These are phyloP conservation scores for Ochropacha duplaris DNA, from an alignment of 2,888 invertebrate genomes.

Conservation along the genomic window DNA sequence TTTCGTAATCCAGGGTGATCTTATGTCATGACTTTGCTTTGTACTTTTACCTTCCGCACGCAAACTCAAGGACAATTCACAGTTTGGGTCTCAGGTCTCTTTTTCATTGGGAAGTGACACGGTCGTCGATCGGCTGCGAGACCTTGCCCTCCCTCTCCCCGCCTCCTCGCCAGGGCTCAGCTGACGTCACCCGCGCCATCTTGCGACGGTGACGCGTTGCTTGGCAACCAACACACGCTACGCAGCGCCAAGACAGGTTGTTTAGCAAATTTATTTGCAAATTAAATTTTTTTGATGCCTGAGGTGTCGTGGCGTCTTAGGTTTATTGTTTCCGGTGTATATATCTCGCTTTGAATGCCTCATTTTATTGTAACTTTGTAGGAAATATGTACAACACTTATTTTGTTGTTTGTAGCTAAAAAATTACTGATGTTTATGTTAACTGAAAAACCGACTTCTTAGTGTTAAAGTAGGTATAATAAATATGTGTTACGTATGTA, in stretches of 20 bases:
- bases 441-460: too few relatives aligned
- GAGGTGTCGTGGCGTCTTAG: not conserved
- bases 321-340: not conserved
- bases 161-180: constrained; percentile 42
- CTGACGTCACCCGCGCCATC: constrained; percentile 81
- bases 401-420: not conserved
- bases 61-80: constrained; percentile 66
- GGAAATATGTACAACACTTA: not conserved
- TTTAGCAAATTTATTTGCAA: constrained; percentile 20
- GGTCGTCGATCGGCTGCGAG: constrained; percentile 62
- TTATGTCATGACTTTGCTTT: constrained; percentile 28
- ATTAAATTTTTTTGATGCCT: constrained; percentile 12
- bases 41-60: constrained; percentile 55
- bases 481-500: too few relatives aligned
- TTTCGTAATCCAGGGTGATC: constrained; percentile 17
- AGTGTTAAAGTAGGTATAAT: too few relatives aligned
- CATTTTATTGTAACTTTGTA: not conserved
- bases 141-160: constrained; percentile 59
- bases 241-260: constrained; percentile 45
- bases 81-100: constrained; percentile 63
- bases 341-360: not conserved
- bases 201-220: constrained; percentile 76
- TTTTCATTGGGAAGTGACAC: constrained; percentile 79
- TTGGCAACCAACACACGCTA: constrained; percentile 69
- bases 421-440: not conserved